A percentile compares a stretch with the other conserved stretches of the same genome.
Conservation (phyloP, 1,140 invertebrate species). For the Cydia splendana region DNA sequence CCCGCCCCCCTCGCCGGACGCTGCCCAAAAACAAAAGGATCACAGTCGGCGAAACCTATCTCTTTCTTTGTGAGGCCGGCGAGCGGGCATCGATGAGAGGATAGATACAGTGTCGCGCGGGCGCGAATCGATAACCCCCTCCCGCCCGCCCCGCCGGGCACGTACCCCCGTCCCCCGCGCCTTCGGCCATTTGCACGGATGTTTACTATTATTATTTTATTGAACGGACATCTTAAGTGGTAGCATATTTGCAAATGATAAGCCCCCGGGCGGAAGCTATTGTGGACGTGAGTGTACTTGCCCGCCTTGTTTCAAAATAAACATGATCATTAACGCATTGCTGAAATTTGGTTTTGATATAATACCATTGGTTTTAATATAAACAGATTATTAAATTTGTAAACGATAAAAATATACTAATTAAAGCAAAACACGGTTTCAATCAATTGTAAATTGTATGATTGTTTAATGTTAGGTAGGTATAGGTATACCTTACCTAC, state of each 20-base stretch:
- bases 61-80: slow-evolving; percentile 78
- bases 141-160: slow-evolving; percentile 39
- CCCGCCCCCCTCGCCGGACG: slow-evolving; percentile 75
- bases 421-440: too few relatives aligned
- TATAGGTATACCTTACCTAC: too few relatives aligned
- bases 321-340: background rate
- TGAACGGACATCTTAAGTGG: slow-evolving; percentile 74
- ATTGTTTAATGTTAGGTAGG: too few relatives aligned
- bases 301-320: background rate
- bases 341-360: background rate
- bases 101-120: slow-evolving; percentile 77
- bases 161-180: slow-evolving; percentile 46
- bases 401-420: too few relatives aligned
- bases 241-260: slow-evolving; percentile 36
- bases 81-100: slow-evolving; percentile 76
- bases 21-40: slow-evolving; percentile 79
- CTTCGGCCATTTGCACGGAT: slow-evolving; percentile 77
- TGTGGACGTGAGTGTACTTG: background rate
- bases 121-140: slow-evolving; percentile 73
- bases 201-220: slow-evolving; percentile 80
- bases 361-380: too few relatives aligned
- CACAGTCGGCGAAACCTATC: slow-evolving; percentile 79
- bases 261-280: background rate
- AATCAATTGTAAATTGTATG: too few relatives aligned
- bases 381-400: too few relatives aligned